These are phyloP conservation scores for Mareca strepera DNA, from an alignment of 2,797 vertebrate genomes.

Conservation along the genomic window DNA sequence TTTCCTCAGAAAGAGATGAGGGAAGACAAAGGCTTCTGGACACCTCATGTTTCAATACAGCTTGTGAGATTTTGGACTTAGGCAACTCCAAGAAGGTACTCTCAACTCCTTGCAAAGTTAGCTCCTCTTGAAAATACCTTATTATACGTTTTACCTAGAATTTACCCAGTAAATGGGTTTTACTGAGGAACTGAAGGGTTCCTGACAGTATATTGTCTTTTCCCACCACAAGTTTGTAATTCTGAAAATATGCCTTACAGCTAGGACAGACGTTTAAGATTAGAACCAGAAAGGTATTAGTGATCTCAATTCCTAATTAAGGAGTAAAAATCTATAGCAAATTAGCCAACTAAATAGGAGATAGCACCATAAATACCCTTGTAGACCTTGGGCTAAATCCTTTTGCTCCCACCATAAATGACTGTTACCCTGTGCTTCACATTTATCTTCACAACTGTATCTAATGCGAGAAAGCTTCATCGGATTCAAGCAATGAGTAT, in stretches of 20 bases:
- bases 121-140: neutral
- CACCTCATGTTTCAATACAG: neutral
- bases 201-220: neutral
- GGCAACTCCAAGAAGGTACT: neutral
- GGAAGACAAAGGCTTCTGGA: neutral
- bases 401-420: neutral
- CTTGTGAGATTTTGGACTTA: neutral
- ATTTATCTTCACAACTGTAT: slow-evolving; percentile 9
- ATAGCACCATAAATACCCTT: slow-evolving; percentile 39
- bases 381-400: slow-evolving; percentile 46
- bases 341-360: slow-evolving; percentile 54
- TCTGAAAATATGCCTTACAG: neutral
- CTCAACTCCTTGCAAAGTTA: neutral
- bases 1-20: neutral
- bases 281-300: slow-evolving; percentile 60
- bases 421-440: neutral
- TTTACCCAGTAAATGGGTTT: neutral
- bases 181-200: neutral
- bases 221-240: neutral
- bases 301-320: slow-evolving; percentile 66
- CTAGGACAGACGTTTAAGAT: slow-evolving; percentile 3
- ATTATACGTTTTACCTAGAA: neutral
- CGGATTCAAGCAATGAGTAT: slow-evolving; percentile 20
- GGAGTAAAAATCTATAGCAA: slow-evolving; percentile 64
- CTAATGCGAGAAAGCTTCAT: neutral